Evolutionary conservation across 1,140 invertebrate genomes (phyloP).

Genomic region (Drosophila nikananu): DNA sequence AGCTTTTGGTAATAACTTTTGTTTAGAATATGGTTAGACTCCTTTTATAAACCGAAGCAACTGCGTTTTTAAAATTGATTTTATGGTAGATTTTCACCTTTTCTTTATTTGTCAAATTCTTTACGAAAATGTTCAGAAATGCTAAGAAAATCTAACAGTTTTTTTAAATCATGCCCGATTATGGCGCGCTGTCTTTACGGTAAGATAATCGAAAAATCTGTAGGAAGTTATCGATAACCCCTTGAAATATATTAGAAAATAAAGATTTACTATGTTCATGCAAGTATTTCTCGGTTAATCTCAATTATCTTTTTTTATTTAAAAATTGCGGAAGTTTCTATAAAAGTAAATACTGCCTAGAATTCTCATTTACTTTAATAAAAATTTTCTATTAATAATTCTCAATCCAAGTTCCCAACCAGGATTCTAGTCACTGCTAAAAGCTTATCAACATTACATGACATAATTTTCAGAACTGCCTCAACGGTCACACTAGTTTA

Average conservation of each 20-base stretch:
- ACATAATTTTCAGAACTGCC: background rate
- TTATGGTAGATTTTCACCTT: background rate
- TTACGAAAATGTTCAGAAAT: background rate
- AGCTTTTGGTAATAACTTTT: background rate
- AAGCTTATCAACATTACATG: background rate
- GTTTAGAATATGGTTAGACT: background rate
- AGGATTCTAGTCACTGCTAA: background rate
- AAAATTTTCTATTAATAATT: too few relatives aligned
- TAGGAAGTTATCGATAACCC: background rate
- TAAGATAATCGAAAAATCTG: background rate
- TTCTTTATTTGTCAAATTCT: background rate
- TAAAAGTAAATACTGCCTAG: background rate
- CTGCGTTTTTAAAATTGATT: background rate
- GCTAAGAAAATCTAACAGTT: conserved; percentile 1
- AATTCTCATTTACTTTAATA: too few relatives aligned
- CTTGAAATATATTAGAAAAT: too few relatives aligned
- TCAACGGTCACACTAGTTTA: conserved; percentile 8
- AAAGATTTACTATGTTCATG: too few relatives aligned
- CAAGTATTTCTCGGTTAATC: background rate
- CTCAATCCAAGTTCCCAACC: background rate
- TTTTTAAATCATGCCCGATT: conserved; percentile 11
- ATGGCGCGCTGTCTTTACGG: conserved; percentile 16
- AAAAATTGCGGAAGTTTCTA: background rate
- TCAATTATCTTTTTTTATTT: background rate
- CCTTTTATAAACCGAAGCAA: background rate